These are phyloP conservation scores for Sepioteuthis lessoniana DNA, from an alignment of 2,888 invertebrate species.

Conservation along the genomic window DNA sequence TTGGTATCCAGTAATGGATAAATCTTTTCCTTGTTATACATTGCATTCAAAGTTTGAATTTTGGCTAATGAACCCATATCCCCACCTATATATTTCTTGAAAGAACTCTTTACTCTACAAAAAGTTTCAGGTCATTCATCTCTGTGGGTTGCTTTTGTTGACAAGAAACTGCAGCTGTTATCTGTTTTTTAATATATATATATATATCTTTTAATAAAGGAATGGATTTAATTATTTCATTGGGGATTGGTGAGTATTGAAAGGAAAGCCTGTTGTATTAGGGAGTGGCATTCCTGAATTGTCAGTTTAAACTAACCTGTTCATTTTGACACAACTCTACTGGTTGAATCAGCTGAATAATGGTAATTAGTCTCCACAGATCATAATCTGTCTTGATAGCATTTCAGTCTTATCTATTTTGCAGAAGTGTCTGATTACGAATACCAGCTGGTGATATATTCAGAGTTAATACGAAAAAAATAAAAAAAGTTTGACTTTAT, in stretches of 20 bases:
- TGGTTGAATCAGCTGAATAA: not conserved
- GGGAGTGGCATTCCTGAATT: conserved; percentile 18
- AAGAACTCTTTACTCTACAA: not conserved
- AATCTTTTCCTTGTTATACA: no score
- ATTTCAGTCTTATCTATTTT: not conserved
- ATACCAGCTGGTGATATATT: not conserved
- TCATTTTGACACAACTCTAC: not conserved
- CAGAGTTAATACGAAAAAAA: not conserved
- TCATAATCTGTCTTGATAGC: not conserved
- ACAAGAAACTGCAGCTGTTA: not conserved
- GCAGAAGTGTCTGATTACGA: not conserved
- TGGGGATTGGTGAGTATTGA: not conserved
- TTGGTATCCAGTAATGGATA: no score
- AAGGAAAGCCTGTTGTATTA: not conserved
- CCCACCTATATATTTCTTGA: not conserved
- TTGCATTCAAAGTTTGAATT: not conserved
- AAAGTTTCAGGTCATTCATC: not conserved
- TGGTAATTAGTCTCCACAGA: not conserved
- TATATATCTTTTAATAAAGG: not conserved
- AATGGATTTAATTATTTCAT: not conserved
- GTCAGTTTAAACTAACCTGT: not conserved
- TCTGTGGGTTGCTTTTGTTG: not conserved
- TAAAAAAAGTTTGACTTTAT: not conserved
- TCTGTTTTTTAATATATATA: not conserved
- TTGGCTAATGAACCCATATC: not conserved